Conservation (phyloP, 2,888 invertebrate species). For the Chrysolina oricalcia region DNA sequence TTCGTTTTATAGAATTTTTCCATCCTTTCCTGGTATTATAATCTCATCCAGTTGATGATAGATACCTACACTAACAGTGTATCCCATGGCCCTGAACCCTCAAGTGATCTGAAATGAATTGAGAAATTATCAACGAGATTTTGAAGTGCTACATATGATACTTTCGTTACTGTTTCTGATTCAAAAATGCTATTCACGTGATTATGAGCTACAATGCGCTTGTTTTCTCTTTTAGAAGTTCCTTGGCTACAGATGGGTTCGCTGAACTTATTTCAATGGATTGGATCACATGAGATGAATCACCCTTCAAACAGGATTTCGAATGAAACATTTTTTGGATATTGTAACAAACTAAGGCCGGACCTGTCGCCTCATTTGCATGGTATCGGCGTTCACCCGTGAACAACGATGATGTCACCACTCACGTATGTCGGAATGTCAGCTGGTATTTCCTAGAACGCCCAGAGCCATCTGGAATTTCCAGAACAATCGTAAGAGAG, state of each 20-base stretch:
- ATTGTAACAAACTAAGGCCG: too few relatives aligned
- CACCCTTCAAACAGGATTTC: constrained; percentile 24
- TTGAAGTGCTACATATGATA: constrained; percentile 10
- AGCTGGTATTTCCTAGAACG: too few relatives aligned
- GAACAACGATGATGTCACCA: too few relatives aligned
- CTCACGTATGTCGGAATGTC: too few relatives aligned
- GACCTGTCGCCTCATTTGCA: too few relatives aligned
- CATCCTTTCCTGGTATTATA: constrained; percentile 28
- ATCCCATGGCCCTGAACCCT: constrained; percentile 28
- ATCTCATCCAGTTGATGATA: constrained; percentile 30
- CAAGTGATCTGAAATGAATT: constrained; percentile 28
- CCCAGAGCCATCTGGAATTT: too few relatives aligned
- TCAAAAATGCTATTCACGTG: constrained; percentile 34
- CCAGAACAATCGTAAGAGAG: too few relatives aligned
- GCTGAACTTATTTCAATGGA: constrained; percentile 4
- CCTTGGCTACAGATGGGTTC: constrained; percentile 12
- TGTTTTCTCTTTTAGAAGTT: constrained; percentile 34
- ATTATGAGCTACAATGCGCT: constrained; percentile 24
- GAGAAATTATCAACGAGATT: constrained; percentile 32
- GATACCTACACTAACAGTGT: constrained; percentile 29
- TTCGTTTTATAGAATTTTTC: constrained; percentile 39
- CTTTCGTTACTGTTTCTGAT: neutral
- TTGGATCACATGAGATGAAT: too few relatives aligned
- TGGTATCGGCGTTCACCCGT: too few relatives aligned
- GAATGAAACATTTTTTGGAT: constrained; percentile 32